Evolutionary conservation across 2,797 vertebrate species (phyloP), one percentile per base, ranked within the genome.

Genomic region (Falco peregrinus): DNA sequence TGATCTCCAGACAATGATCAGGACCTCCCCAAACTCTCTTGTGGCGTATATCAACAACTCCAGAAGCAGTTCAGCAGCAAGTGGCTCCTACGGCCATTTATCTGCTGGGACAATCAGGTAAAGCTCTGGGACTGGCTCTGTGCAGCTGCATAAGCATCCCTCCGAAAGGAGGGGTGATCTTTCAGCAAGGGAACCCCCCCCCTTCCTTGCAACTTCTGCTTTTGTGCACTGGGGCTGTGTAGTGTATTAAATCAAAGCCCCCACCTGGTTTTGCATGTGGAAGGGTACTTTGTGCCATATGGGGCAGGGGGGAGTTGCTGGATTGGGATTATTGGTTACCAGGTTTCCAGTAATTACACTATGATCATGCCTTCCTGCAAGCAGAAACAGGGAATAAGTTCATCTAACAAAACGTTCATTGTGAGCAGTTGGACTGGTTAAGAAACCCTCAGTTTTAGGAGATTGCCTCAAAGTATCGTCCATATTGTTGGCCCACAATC

Each of bases 1-100:
- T 54, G 99, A 99, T 98, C 98, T 99, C 33, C 99, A 99, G 98
- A 99, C 99, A 2, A 99, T 99, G 99, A 99, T 99, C 97, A 98
- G 99, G 91, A 99, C 99, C 18, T 99, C 99, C 3, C 99, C 99
- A 80, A 99, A 99, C 98, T 99, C 99, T 0, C 98, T 99, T 56
- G 99, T 99, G 94, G 99, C 99, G 1, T 99, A 99, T 96, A 99
- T 99, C 98, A 99, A 99, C 98, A 99, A 99, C 97, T 99, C 99
- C 1, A 98, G 99, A 26, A 99, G 99, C 98, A 99, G 99, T 96
- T 99, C 99, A 0, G 99, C 99, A 0, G 98, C 99, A 13, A 99
- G 99, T 71, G 99, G 99, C 93, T 99, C 99, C 73, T 99, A 99
- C 0, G 99, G 99, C 7, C 99, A 99, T 97, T 98, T 99, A 95